Evolutionary conservation across 2,113 vertebrate species (phyloP).

Genomic region (Cheirogaleus medius): DNA sequence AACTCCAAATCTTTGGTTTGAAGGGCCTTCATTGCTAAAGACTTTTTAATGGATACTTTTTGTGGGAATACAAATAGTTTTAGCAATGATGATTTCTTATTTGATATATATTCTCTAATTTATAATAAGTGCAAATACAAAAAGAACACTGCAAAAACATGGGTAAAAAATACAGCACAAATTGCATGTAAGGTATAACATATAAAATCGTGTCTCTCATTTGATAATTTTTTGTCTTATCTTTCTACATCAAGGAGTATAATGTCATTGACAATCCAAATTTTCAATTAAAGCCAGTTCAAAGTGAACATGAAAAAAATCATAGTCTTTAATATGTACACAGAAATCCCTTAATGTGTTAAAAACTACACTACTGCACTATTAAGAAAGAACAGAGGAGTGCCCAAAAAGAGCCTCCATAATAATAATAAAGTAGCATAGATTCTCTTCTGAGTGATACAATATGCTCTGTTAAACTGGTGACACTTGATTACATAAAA

Average conservation of each 20-base stretch:
- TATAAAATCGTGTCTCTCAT: not conserved
- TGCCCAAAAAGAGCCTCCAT: not conserved
- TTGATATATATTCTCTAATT: not conserved
- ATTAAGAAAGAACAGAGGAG: slow-evolving; percentile 8
- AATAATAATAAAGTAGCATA: slow-evolving; percentile 22
- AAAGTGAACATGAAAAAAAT: not conserved
- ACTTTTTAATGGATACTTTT: not conserved
- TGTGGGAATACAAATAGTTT: not conserved
- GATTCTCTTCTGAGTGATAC: slow-evolving; percentile 57
- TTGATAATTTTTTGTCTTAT: not conserved
- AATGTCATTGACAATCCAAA: not conserved
- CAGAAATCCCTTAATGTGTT: not conserved
- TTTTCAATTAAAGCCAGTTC: not conserved
- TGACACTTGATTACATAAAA: slow-evolving; percentile 67
- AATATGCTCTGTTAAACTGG: slow-evolving; percentile 67
- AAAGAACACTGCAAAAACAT: not conserved
- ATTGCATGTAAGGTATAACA: not conserved
- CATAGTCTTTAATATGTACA: not conserved
- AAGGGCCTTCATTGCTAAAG: not conserved
- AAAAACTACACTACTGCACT: not conserved
- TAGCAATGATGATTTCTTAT: not conserved
- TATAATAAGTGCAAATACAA: not conserved
- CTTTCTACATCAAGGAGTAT: not conserved
- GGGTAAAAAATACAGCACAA: not conserved
- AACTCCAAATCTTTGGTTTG: not conserved